Base-by-base conservation (phyloP, 2,888 invertebrate species). In the Spisula solida region DNA sequence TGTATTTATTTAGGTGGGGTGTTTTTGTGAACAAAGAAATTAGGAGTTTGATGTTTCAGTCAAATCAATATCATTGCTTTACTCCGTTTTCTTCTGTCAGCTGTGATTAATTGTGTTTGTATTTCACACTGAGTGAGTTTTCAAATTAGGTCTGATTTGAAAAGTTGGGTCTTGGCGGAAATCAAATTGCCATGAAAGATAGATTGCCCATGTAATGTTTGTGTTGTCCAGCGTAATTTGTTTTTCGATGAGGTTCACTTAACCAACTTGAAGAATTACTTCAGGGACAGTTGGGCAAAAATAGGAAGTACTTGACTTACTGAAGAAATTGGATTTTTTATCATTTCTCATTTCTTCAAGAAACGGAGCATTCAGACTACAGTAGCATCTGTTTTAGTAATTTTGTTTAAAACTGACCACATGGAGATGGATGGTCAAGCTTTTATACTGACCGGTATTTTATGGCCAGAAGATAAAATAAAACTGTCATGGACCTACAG, bases 131-230 rank as follows among this genome's bases (percentile, higher is more conserved):
- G 84, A 70, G 47, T 84, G 80, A 84, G 47, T 83, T 88, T 84
- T 66, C 84, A 83, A 80, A 75, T 88, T 84, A 55, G 25, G 29
- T 81, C 88, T 75, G 47, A 66, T 83, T 70, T 83, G 25, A 48
- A 48, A 75, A 48, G 29, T 48, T 75, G 48, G 75, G 48, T 66
- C 34, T 34, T n/a, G 51, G 29, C 60, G 29, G 82, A 82, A 75
- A 82, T 82, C 55, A 82, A 75, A 55, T 83, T 86, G 88, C 89
- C 91, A 87, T 81, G 79, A 83, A 91, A 87, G 85, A 85, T 84
- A 82, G 81, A 86, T 87, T 87, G 88, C 82, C 90, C 91, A 86
- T 90, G 88, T 81, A 90, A 90, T 91, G 90, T 91, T 91, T 86
- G 90, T 90, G 88, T 91, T 91, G 91, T 90, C 84, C 86, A 85